Conservation (phyloP, 2,888 invertebrate species). For the Drosophila borborema region DNA sequence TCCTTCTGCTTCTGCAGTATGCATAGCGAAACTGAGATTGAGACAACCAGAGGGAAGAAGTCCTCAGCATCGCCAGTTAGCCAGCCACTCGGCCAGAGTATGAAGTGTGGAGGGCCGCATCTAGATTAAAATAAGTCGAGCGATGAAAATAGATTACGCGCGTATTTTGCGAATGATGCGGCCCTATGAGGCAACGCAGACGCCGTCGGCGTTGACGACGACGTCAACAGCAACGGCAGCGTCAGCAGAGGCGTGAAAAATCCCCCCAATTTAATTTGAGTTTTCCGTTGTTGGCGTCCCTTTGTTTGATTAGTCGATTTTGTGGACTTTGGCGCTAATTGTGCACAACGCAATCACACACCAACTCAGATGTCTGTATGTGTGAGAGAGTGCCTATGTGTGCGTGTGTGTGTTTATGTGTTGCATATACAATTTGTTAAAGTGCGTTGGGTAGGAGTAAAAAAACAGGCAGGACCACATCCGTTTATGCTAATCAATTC, state of each 20-base stretch:
- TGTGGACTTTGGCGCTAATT: slow-evolving; percentile 73
- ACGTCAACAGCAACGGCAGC: slow-evolving; percentile 5
- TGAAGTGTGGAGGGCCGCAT: slow-evolving; percentile 38
- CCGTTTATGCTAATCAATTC: slow-evolving; percentile 66
- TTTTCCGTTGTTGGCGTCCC: slow-evolving; percentile 54
- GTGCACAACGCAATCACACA: slow-evolving; percentile 48
- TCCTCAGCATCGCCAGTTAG: slow-evolving; percentile 20
- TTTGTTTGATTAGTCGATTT: slow-evolving; percentile 73
- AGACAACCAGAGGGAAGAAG: slow-evolving; percentile 2
- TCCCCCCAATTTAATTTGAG: slow-evolving; percentile 66
- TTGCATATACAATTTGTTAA: slow-evolving; percentile 48
- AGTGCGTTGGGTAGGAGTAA: slow-evolving; percentile 24
- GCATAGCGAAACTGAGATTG: slow-evolving; percentile 20
- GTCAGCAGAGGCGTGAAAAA: slow-evolving; percentile 63
- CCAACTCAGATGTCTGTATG: slow-evolving; percentile 7
- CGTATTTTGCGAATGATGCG: slow-evolving; percentile 67
- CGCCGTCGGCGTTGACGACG: slow-evolving; percentile 16
- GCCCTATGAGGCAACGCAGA: slow-evolving; percentile 31
- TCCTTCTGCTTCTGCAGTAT: slow-evolving; percentile 38
- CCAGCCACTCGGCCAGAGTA: slow-evolving; percentile 38
- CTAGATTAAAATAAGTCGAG: slow-evolving; percentile 75
- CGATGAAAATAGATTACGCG: slow-evolving; percentile 75
- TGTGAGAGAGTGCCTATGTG: slow-evolving; percentile 23
- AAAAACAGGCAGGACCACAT: slow-evolving; percentile 41
- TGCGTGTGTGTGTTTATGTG: slow-evolving; percentile 18